Conservation (phyloP, 2,797 vertebrate species). For the Pseudochirops cupreus region DNA sequence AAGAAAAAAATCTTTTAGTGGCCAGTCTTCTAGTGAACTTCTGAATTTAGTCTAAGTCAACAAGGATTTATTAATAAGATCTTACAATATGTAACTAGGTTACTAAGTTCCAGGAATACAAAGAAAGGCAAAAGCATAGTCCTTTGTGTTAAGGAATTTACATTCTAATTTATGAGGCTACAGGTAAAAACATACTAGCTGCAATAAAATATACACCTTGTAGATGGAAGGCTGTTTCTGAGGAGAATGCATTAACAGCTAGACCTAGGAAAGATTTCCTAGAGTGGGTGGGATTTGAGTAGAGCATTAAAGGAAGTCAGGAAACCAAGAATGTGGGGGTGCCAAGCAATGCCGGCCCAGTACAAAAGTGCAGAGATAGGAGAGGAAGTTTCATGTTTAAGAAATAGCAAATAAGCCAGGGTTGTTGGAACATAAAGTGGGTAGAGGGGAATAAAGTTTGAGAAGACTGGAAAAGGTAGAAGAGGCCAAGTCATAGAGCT, state of each 20-base stretch:
- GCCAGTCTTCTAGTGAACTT: not conserved
- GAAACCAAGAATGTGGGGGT: not conserved
- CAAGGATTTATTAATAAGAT: not conserved
- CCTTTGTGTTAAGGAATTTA: not conserved
- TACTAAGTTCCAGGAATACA: not conserved
- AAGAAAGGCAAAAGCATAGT: not conserved
- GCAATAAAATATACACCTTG: not conserved
- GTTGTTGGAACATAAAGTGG: not conserved
- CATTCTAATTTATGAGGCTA: not conserved
- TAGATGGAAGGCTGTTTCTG: not conserved
- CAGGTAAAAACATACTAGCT: not conserved
- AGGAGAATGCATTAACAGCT: not conserved
- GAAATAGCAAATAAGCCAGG: not conserved
- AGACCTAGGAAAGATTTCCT: not conserved
- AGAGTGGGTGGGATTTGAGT: not conserved
- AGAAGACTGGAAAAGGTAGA: not conserved
- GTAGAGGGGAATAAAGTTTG: not conserved
- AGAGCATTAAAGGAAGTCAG: not conserved
- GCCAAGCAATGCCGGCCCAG: not conserved
- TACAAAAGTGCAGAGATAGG: not conserved
- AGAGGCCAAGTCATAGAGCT: not conserved
- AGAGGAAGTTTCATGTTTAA: not conserved
- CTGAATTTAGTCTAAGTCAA: not conserved
- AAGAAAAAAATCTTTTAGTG: not conserved
- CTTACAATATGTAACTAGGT: not conserved